Percentiles rank a stretch among this genome's conserved stretches.
These are phyloP conservation scores for Trichonephila clavipes DNA, from an alignment of 1,140 invertebrate species.

Conservation along the genomic window DNA sequence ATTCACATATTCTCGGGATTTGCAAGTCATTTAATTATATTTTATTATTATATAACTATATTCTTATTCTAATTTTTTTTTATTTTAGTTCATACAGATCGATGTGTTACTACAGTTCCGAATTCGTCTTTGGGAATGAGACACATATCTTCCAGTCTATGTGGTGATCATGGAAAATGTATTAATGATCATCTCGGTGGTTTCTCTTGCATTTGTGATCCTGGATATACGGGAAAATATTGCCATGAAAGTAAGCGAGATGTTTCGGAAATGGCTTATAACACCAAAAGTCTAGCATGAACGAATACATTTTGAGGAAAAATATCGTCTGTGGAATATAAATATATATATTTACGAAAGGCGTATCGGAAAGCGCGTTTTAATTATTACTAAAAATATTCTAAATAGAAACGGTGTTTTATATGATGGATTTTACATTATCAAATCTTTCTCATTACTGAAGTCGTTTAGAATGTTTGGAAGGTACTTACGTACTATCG, in stretches of 20 bases:
- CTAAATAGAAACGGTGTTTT: too few relatives aligned
- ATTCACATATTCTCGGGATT: background rate
- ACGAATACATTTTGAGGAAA: too few relatives aligned
- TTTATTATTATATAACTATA: background rate
- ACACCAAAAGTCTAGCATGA: too few relatives aligned
- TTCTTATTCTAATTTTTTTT: background rate
- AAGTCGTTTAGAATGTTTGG: too few relatives aligned
- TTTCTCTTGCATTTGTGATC: slow-evolving; percentile 82
- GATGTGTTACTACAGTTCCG: slow-evolving; percentile 82
- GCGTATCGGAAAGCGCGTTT: too few relatives aligned
- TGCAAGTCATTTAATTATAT: background rate
- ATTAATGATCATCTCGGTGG: slow-evolving; percentile 81
- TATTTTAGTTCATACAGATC: slow-evolving; percentile 81
- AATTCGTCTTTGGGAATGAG: slow-evolving; percentile 77
- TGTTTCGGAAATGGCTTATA: too few relatives aligned
- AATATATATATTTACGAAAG: too few relatives aligned
- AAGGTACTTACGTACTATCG: too few relatives aligned
- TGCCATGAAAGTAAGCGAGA: slow-evolving; percentile 81
- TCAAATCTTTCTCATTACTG: too few relatives aligned
- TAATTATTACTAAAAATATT: too few relatives aligned
- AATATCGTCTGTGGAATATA: too few relatives aligned
- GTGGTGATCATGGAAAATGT: slow-evolving; percentile 90
- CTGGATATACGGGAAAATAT: slow-evolving; percentile 81
- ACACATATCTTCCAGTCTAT: slow-evolving; percentile 80
- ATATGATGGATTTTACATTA: too few relatives aligned